Conservation (phyloP, 2,888 invertebrate genomes). For the Pammene aurita region DNA sequence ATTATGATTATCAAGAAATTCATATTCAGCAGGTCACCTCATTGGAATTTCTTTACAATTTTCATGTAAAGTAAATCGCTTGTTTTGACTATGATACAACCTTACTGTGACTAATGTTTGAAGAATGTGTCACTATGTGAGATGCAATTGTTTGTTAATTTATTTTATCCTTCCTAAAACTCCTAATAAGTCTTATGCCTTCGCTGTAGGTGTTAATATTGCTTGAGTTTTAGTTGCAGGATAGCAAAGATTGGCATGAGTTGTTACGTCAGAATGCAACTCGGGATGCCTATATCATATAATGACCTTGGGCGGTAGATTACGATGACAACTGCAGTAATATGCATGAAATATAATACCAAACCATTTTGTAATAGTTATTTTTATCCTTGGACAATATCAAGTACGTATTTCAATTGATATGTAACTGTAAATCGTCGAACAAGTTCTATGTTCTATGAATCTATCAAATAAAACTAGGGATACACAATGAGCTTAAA, state of each 20-base stretch:
- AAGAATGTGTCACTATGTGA: slow-evolving; percentile 23
- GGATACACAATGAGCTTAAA: no score
- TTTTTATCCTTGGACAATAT: background rate
- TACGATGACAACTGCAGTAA: slow-evolving; percentile 8
- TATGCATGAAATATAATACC: background rate
- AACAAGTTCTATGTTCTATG: no score
- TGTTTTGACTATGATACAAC: slow-evolving; percentile 35
- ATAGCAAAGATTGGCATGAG: background rate
- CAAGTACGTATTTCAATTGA: background rate
- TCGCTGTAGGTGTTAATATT: background rate
- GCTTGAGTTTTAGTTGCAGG: slow-evolving; percentile 1
- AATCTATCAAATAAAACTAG: no score
- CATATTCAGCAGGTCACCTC: background rate
- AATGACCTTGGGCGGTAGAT: slow-evolving; percentile 16
- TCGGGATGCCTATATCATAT: background rate
- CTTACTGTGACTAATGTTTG: slow-evolving; percentile 26
- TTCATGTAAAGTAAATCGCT: slow-evolving; percentile 30
- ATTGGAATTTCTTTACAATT: slow-evolving; percentile 17
- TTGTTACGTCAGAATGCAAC: slow-evolving; percentile 31
- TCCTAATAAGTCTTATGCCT: background rate
- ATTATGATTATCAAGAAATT: slow-evolving; percentile 10
- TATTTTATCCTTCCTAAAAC: slow-evolving; percentile 3
- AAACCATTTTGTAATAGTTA: background rate
- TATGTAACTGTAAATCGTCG: background rate
- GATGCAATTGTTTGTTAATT: slow-evolving; percentile 20